Evolutionary conservation across 1,140 invertebrate genomes (phyloP).

Genomic region (Scaptomyza montana): DNA sequence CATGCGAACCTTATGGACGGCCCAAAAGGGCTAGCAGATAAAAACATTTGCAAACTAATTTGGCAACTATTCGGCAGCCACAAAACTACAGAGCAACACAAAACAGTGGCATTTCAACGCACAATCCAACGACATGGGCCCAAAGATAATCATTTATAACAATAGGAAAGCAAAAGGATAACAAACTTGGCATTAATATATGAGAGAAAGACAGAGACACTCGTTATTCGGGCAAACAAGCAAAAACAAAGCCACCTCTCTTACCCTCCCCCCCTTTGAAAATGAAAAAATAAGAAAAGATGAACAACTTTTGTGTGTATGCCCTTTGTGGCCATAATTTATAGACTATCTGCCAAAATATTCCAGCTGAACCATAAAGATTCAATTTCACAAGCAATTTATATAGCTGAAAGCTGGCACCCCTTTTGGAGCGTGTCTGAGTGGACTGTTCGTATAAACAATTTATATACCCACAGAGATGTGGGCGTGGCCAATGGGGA

Average conservation of each 20-base stretch:
- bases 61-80: constrained; percentile 68
- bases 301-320: constrained; percentile 70
- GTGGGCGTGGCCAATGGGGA: constrained; percentile 22
- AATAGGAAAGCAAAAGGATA: constrained; percentile 47
- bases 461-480: constrained; percentile 46
- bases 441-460: constrained; percentile 39
- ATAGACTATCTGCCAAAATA: constrained; percentile 83
- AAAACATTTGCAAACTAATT: constrained; percentile 79
- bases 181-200: constrained; percentile 44
- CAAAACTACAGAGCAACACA: constrained; percentile 54
- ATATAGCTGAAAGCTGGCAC: constrained; percentile 61
- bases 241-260: constrained; percentile 20
- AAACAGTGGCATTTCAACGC: constrained; percentile 66
- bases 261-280: constrained; percentile 1
- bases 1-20: constrained; percentile 41
- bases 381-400: constrained; percentile 82
- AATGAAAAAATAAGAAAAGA: constrained; percentile 23
- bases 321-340: constrained; percentile 82
- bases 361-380: constrained; percentile 82
- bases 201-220: constrained; percentile 20
- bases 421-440: constrained; percentile 39
- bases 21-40: constrained; percentile 28
- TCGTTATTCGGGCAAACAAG: neutral
- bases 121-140: constrained; percentile 58
- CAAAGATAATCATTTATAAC: constrained; percentile 74